Percentiles rank a stretch among this genome's conserved stretches.
phyloP scores from a whole-genome alignment of 2,888 invertebrate genomes.

The Eudemis profundana region DNA sequence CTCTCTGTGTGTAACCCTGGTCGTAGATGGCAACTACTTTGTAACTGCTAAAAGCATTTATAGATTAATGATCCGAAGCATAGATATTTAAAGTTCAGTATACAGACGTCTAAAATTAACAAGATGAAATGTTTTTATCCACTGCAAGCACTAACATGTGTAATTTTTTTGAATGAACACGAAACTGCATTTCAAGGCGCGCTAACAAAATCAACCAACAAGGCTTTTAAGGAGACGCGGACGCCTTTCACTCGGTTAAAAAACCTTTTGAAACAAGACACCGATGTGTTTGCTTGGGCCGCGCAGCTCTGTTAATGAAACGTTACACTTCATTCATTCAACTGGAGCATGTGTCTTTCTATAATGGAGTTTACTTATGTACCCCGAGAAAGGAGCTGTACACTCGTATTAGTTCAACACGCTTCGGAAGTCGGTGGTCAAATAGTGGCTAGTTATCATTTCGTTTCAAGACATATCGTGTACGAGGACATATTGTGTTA shows the following conservation, averaged over 20 bases:
- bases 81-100: not conserved
- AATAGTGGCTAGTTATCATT: constrained; percentile 22
- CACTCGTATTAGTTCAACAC: constrained; percentile 32
- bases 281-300: constrained; percentile 73
- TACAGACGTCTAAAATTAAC: not conserved
- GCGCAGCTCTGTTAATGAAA: constrained; percentile 74
- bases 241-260: constrained; percentile 76
- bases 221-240: constrained; percentile 79
- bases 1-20: too few relatives aligned
- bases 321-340: constrained; percentile 76
- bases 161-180: constrained; percentile 62
- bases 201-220: constrained; percentile 77
- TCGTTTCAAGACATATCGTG: not conserved
- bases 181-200: constrained; percentile 63
- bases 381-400: constrained; percentile 47
- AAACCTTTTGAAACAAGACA: constrained; percentile 77
- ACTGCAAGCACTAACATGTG: constrained; percentile 42
- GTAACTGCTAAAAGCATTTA: too few relatives aligned
- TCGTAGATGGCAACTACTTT: too few relatives aligned
- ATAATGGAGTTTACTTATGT: constrained; percentile 53
- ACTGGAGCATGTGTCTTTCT: constrained; percentile 65
- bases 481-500: not conserved
- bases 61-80: not conserved
- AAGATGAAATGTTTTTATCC: not conserved
- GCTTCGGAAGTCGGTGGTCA: constrained; percentile 28